Evolutionary conservation across 92 coral and sea anemone species (phyloP).

Genomic region (Diadumene lineata): DNA sequence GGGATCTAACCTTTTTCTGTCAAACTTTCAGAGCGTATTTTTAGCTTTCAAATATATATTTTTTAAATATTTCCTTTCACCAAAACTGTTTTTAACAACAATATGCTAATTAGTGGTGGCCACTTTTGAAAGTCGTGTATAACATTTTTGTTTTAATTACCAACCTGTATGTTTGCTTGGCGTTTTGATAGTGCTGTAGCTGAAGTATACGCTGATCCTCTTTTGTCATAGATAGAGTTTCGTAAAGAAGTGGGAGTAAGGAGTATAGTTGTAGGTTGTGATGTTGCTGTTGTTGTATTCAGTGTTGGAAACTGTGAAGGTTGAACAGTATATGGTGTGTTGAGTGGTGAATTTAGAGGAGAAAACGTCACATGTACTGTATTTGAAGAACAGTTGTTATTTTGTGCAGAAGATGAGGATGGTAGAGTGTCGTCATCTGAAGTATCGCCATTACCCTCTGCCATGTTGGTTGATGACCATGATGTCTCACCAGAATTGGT

Average conservation of each 20-base stretch:
- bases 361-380: conserved; percentile 43
- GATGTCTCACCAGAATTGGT: conserved; percentile 12
- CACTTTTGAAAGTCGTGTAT: no score
- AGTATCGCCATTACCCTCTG: conserved; percentile 19
- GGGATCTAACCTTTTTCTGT: no score
- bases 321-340: conserved; percentile 48
- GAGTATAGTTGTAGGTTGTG: conserved; percentile 14
- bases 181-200: conserved; percentile 14
- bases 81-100: no score
- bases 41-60: no score
- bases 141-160: no score
- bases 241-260: conserved; percentile 13
- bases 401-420: conserved; percentile 12
- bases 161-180: conserved; percentile 29
- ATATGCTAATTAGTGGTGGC: no score
- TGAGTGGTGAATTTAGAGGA: conserved; percentile 51
- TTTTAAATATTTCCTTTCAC: no score
- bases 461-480: conserved; percentile 20
- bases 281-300: not conserved
- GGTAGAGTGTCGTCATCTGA: conserved; percentile 19
- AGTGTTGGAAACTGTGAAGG: conserved; percentile 17
- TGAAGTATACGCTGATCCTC: not conserved
- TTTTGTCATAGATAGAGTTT: not conserved
- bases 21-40: no score
- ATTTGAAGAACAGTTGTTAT: conserved; percentile 23